These are phyloP conservation scores for Moxostoma hubbsi DNA, from an alignment of 2,797 vertebrate genomes.

Conservation along the genomic window DNA sequence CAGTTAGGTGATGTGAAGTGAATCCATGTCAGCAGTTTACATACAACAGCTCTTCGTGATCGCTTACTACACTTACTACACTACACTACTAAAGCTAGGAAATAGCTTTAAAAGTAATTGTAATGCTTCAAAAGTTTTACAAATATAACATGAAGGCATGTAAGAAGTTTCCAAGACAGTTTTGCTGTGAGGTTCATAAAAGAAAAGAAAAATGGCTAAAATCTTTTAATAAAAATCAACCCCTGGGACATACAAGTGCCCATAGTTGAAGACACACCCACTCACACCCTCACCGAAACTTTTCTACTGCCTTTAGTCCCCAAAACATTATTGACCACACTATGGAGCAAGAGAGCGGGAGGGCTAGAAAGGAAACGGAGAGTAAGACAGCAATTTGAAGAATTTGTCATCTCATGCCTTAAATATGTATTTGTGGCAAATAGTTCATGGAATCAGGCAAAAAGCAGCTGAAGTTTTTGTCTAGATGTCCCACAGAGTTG, in stretches of 20 bases:
- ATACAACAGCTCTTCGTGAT: too few species aligned
- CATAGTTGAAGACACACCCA: constrained; percentile 6
- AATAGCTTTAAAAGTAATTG: too few species aligned
- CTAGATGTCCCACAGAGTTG: background rate
- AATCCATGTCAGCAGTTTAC: too few species aligned
- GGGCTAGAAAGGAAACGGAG: background rate
- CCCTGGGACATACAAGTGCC: background rate
- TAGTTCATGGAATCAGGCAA: constrained; percentile 48
- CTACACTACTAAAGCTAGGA: too few species aligned
- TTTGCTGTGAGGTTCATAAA: too few species aligned
- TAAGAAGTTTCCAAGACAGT: background rate
- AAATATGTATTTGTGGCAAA: constrained; percentile 36
- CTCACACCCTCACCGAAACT: background rate
- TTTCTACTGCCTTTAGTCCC: constrained; percentile 1
- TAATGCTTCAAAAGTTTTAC: background rate
- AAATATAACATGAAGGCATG: background rate
- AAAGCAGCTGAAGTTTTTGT: constrained; percentile 30
- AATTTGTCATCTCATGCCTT: constrained; percentile 44
- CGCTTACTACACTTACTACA: too few species aligned
- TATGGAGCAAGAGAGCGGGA: background rate
- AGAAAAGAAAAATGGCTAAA: background rate
- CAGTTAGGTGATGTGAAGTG: too few species aligned
- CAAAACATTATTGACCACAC: constrained; percentile 15
- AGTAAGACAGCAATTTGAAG: constrained; percentile 44
- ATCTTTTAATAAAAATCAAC: too few species aligned